Conservation (phyloP, 2,113 vertebrate genomes). For the Puma concolor region DNA sequence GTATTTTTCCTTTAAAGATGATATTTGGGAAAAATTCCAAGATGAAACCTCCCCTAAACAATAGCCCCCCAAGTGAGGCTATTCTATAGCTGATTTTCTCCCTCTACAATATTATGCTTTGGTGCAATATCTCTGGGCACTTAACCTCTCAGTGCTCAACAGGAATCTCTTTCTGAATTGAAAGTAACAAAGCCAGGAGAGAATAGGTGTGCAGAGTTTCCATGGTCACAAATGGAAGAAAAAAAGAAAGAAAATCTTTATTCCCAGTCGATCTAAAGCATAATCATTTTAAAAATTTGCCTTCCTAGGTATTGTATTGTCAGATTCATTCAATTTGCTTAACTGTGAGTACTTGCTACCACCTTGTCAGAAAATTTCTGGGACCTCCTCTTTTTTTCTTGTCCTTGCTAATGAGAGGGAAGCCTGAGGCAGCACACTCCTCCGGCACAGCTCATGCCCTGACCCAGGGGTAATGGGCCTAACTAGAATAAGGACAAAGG, state of each 20-base stretch:
- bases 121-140: conserved; percentile 36
- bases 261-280: not conserved
- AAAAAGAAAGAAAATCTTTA: not conserved
- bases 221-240: conserved; percentile 28
- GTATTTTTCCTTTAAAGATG: conserved; percentile 37
- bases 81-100: conserved; percentile 66
- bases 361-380: conserved; percentile 35
- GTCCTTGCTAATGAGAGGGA: conserved; percentile 54
- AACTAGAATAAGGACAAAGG: not conserved
- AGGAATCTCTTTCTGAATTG: conserved; percentile 64
- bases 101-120: conserved; percentile 49
- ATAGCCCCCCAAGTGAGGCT: conserved; percentile 47
- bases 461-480: not conserved
- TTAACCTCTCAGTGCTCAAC: conserved; percentile 67
- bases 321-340: conserved; percentile 51
- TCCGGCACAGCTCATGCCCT: not conserved
- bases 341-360: not conserved
- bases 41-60: conserved; percentile 40
- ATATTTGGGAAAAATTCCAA: conserved; percentile 49
- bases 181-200: conserved; percentile 59
- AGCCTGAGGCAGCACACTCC: not conserved
- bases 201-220: conserved; percentile 71
- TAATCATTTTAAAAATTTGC: not conserved
- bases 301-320: conserved; percentile 35
- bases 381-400: not conserved